These are phyloP conservation scores for Cybosia mesomella DNA, from an alignment of 2,888 invertebrate species.

Conservation along the genomic window DNA sequence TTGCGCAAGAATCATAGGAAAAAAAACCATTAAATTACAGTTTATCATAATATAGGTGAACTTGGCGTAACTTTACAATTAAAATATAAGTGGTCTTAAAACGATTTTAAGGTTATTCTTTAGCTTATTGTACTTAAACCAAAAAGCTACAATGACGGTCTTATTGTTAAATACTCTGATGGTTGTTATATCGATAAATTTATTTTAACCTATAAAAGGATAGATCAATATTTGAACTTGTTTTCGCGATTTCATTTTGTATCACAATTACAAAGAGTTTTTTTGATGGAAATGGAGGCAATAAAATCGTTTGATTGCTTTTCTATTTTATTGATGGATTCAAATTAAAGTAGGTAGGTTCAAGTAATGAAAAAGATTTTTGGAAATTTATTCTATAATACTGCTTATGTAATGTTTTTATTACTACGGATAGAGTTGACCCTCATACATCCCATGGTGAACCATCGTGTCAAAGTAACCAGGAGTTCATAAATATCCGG, in stretches of 20 bases:
- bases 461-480: too few species aligned
- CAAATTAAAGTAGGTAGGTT: not conserved
- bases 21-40: not conserved
- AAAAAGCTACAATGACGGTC: not conserved
- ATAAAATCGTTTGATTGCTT: conserved; percentile 35
- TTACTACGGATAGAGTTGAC: too few species aligned
- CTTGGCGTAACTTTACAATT: not conserved
- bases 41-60: not conserved
- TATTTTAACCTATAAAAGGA: conserved; percentile 24
- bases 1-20: not conserved
- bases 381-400: not conserved
- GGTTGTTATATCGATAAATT: not conserved
- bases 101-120: not conserved
- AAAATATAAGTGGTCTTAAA: not conserved
- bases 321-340: conserved; percentile 6
- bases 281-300: conserved; percentile 22
- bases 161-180: not conserved
- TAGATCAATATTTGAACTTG: conserved; percentile 17
- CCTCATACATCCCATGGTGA: too few species aligned
- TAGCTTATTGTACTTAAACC: not conserved
- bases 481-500: too few species aligned
- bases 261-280: conserved; percentile 29
- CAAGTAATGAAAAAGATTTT: conserved; percentile 2
- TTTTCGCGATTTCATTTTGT: conserved; percentile 31
- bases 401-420: not conserved